phyloP scores from a whole-genome alignment of 1,140 invertebrate genomes.

The Antheraea pernyi region DNA sequence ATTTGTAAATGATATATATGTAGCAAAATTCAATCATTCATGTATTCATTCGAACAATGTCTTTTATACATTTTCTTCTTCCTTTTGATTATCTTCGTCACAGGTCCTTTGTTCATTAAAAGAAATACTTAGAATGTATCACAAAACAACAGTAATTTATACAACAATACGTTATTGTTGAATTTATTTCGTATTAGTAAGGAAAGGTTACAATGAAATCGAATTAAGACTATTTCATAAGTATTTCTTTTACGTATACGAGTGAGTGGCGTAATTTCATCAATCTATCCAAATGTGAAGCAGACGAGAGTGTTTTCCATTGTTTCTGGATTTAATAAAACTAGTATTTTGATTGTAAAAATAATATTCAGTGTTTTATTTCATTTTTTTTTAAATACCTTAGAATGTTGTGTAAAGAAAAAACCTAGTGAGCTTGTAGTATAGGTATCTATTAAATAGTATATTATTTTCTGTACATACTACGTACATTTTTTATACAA shows the following conservation, averaged over 20 bases:
- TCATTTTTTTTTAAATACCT: no score
- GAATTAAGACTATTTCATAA: slow-evolving; percentile 47
- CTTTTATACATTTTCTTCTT: background rate
- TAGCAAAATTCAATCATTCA: background rate
- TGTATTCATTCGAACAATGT: slow-evolving; percentile 14
- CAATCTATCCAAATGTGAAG: slow-evolving; percentile 44
- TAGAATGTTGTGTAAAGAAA: no score
- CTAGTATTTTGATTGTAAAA: background rate
- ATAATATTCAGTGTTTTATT: no score
- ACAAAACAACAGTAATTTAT: no score
- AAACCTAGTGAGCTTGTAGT: no score
- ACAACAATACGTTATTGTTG: no score
- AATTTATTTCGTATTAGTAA: slow-evolving; percentile 20
- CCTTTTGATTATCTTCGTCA: background rate
- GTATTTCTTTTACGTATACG: slow-evolving; percentile 43
- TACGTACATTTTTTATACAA: no score
- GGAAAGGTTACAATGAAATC: slow-evolving; percentile 40
- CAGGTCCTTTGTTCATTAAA: background rate
- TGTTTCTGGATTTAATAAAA: slow-evolving; percentile 23
- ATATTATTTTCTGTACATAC: no score
- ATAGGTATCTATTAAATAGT: no score
- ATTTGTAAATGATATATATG: background rate
- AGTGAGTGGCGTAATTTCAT: slow-evolving; percentile 34
- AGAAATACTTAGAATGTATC: background rate
- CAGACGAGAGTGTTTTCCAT: slow-evolving; percentile 36